Percentiles rank a stretch among this genome's conserved stretches.
phyloP scores from a whole-genome alignment of 2,113 vertebrate species.

The Alouatta palliata region DNA sequence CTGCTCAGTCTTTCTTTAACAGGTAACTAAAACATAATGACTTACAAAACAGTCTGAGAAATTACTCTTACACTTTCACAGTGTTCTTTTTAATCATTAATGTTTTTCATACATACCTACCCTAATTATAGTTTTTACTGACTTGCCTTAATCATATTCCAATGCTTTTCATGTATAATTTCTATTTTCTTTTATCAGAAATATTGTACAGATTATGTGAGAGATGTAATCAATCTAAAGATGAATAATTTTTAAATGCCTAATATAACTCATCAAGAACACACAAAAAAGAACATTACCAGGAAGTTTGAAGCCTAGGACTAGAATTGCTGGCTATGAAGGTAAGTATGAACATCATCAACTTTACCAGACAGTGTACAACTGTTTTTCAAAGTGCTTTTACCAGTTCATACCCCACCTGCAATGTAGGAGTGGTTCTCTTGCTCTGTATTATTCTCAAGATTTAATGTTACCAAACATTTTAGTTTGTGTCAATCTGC shows the following conservation, averaged over 20 bases:
- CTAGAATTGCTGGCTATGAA: background rate
- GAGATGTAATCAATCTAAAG: background rate
- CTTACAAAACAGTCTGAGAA: background rate
- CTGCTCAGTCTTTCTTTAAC: background rate
- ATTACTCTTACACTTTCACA: background rate
- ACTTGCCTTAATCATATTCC: background rate
- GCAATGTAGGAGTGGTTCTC: background rate
- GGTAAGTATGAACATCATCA: background rate
- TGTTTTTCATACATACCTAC: background rate
- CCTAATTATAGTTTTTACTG: background rate
- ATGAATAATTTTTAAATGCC: background rate
- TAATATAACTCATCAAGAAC: background rate
- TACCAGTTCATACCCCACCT: background rate
- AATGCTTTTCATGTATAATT: background rate
- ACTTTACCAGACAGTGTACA: background rate
- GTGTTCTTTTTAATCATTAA: background rate
- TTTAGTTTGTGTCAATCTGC: background rate
- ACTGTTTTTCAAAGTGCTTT: background rate
- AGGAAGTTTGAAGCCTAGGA: background rate
- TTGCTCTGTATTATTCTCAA: background rate
- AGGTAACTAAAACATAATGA: background rate
- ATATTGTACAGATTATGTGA: background rate
- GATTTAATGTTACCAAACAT: background rate
- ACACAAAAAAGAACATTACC: background rate
- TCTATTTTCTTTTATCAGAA: background rate